Base-by-base conservation (phyloP, 2,113 vertebrate genomes). In the Anseranas semipalmata region DNA sequence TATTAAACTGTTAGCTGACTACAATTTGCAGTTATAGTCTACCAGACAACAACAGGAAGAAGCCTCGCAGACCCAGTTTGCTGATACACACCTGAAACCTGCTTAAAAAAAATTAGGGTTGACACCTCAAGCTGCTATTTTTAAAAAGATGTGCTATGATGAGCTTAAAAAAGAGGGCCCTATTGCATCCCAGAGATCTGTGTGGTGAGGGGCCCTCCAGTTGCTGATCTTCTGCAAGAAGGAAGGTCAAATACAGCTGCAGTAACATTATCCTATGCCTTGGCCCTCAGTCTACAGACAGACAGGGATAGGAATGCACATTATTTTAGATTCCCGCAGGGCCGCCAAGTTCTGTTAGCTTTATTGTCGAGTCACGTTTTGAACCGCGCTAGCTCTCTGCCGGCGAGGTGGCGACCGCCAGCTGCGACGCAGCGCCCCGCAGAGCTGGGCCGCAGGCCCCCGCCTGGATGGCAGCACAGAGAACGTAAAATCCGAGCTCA, bases 211-310 rank as follows among this genome's bases (percentile, higher is more conserved):
- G 92, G 92, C 90, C 94, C 95, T 79, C 89, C 46, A 2, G 48
- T 16, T 80, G 86, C 85, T 0, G 3, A 62, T 91, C 93, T 93
- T 89, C 94, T 87, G 91, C 78, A 59, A 91, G 91, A 93, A 94
- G 78, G 94, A 94, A 90, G 83, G 95, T 95, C 68, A 90, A 59
- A 71, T 87, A 93, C 89, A 95, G 94, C 90, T 91, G 96, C 94
- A 97, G 95, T 87, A 95, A 97, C 94, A 50, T 70, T 39, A 70
- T 32, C 94, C 94, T 87, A 27, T 4, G 43, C 73, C 86, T 90
- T 10, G 46, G 85, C 85, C 81, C 88, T 93, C 87, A 4, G 13
- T 8, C 88, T 93, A 1, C 0, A 4, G 79, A 17, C 48, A 75
- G 70, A 24, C 0, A 19, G 63, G 90, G 88, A 12, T 1, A 37